phyloP scores from a whole-genome alignment of 2,797 vertebrate genomes.

The Gymnothorax reevesii region DNA sequence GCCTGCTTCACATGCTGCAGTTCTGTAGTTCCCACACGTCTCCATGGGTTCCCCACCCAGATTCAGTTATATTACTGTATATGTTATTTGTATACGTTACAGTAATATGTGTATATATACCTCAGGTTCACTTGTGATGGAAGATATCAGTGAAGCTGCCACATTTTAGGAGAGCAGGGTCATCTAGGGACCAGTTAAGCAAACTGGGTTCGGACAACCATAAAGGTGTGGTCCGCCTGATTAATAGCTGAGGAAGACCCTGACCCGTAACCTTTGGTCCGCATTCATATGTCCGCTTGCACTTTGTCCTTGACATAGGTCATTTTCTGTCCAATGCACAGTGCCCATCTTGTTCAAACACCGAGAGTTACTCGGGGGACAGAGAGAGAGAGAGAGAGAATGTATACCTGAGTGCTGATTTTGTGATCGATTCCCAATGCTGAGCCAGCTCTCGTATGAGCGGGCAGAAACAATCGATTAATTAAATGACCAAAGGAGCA shows the following conservation, averaged over 20 bases:
- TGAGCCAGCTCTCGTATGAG: neutral
- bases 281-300: neutral
- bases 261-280: conserved; percentile 10
- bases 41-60: no score
- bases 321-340: conserved; percentile 24
- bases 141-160: neutral
- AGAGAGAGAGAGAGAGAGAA: conserved; percentile 10
- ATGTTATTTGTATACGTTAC: no score
- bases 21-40: no score
- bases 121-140: neutral
- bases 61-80: no score
- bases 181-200: neutral
- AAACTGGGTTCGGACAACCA: neutral
- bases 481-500: conserved; percentile 22
- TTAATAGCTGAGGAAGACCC: neutral
- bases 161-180: neutral
- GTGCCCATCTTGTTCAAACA: neutral
- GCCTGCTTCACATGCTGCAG: neutral
- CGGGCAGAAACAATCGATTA: conserved; percentile 15
- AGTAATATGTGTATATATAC: no score
- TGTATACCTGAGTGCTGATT: neutral
- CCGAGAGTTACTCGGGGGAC: neutral
- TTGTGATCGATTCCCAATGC: conserved; percentile 17
- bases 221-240: neutral
- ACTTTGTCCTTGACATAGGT: neutral